These are phyloP conservation scores for Lasioglossum lativentre DNA, from an alignment of 2,888 invertebrate genomes.

Conservation along the genomic window DNA sequence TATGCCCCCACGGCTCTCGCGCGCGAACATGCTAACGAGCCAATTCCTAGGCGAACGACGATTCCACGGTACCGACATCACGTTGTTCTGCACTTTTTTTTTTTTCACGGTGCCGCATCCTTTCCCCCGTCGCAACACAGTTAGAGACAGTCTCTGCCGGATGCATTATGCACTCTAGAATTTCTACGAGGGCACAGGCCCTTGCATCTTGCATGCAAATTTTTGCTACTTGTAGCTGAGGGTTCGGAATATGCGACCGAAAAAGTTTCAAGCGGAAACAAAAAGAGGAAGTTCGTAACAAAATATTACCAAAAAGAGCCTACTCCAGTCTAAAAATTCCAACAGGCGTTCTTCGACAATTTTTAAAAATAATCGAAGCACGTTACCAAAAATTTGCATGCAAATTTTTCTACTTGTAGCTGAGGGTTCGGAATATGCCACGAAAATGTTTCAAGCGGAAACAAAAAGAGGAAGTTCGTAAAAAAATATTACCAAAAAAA, in stretches of 20 bases:
- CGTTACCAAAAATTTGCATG: too few species aligned
- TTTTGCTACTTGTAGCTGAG: neutral
- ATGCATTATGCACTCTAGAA: neutral
- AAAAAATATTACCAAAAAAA: neutral
- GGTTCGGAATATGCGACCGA: too few species aligned
- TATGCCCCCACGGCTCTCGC: neutral
- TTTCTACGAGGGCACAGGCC: neutral
- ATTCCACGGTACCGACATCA: conserved; percentile 28
- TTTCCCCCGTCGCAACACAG: neutral
- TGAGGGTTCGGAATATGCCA: neutral
- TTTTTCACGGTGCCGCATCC: neutral
- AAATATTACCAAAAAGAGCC: neutral
- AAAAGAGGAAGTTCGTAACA: neutral
- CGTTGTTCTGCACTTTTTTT: neutral
- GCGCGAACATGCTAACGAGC: conserved; percentile 40
- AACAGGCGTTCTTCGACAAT: neutral
- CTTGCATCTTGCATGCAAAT: neutral
- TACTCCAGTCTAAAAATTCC: neutral
- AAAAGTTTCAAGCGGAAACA: too few species aligned
- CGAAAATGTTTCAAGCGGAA: neutral
- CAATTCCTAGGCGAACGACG: conserved; percentile 34
- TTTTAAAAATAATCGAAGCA: neutral
- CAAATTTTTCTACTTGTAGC: neutral
- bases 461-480: neutral
- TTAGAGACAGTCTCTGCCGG: neutral